Evolutionary conservation across 2,888 invertebrate species (phyloP).

Genomic region (Drosophila emarginata): DNA sequence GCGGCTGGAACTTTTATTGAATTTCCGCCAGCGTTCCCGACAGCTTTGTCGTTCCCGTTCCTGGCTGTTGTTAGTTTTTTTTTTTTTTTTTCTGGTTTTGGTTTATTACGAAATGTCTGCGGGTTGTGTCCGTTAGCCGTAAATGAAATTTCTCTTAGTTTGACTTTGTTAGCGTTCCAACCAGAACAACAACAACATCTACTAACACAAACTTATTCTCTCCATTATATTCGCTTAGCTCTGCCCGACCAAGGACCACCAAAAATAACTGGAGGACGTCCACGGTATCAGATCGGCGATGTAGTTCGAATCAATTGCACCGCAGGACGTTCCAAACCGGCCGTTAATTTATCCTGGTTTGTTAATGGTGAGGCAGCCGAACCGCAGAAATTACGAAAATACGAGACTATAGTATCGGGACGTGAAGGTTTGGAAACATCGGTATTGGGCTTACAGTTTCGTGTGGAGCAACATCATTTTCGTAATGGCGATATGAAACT

Average conservation of each 20-base stretch:
- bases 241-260: constrained; percentile 85
- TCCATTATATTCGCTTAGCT: constrained; percentile 79
- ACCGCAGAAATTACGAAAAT: constrained; percentile 82
- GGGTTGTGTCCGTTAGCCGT: constrained; percentile 42
- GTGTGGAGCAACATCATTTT: constrained; percentile 87
- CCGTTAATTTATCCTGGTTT: constrained; percentile 85
- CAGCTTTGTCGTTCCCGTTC: constrained; percentile 37
- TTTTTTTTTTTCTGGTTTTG: constrained; percentile 41
- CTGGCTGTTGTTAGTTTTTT: constrained; percentile 21
- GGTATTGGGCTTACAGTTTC: constrained; percentile 87
- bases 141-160: constrained; percentile 69
- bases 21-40: constrained; percentile 64
- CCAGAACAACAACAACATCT: constrained; percentile 21
- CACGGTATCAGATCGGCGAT: constrained; percentile 85
- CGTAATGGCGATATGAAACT: constrained; percentile 89
- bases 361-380: constrained; percentile 85
- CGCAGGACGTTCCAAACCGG: constrained; percentile 85
- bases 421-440: constrained; percentile 87
- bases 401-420: constrained; percentile 84
- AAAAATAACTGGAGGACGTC: constrained; percentile 84
- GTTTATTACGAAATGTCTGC: constrained; percentile 58
- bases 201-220: constrained; percentile 35
- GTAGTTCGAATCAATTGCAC: constrained; percentile 85
- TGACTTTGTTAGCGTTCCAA: constrained; percentile 35
- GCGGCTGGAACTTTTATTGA: constrained; percentile 77